Conservation (phyloP, 1,140 invertebrate species). For the Drosophila rufa region DNA sequence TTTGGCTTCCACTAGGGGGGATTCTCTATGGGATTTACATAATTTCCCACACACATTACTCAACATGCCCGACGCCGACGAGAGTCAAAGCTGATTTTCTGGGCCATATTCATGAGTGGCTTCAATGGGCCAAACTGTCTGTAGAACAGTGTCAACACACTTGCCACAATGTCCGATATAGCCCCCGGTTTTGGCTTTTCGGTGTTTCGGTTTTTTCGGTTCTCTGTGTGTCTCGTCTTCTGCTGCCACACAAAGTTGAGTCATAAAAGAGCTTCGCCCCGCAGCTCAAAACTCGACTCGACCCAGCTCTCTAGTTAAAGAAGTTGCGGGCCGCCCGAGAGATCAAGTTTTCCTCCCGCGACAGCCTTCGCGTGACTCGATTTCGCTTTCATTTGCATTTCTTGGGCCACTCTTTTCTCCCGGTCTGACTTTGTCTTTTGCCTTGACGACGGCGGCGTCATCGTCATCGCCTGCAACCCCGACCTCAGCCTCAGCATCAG, state of each 20-base stretch:
- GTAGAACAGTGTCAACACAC: constrained; percentile 46
- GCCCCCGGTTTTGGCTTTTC: constrained; percentile 3
- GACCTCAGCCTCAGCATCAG: constrained; percentile 5
- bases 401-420: constrained; percentile 41
- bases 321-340: constrained; percentile 20
- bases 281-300: neutral
- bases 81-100: constrained; percentile 17
- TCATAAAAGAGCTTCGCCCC: constrained; percentile 45
- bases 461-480: constrained; percentile 9
- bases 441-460: constrained; percentile 11
- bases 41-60: constrained; percentile 22
- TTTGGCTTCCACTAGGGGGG: neutral
- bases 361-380: constrained; percentile 65
- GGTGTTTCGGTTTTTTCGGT: no score
- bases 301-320: constrained; percentile 1
- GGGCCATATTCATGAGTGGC: constrained; percentile 33
- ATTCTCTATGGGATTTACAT: constrained; percentile 21
- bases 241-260: constrained; percentile 47
- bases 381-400: constrained; percentile 76
- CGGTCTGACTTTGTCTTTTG: constrained; percentile 6
- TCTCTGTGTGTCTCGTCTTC: neutral
- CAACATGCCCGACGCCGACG: neutral
- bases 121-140: constrained; percentile 24
- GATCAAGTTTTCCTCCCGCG: constrained; percentile 51
- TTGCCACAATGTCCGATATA: constrained; percentile 37